Conservation (phyloP, 2,797 vertebrate genomes). For the Rhynchonycteris naso region DNA sequence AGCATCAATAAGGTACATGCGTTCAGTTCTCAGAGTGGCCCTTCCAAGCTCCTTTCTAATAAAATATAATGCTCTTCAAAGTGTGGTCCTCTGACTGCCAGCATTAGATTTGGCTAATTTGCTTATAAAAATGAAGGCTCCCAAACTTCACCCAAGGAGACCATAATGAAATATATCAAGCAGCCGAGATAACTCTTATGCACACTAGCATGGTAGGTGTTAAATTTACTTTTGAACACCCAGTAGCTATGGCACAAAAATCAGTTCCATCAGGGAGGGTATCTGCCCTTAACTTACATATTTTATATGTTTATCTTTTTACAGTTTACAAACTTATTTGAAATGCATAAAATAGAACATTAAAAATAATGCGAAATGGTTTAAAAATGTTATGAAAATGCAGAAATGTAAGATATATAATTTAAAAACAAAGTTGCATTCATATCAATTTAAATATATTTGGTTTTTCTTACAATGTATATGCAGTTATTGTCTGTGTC, state of each 20-base stretch:
- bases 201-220: background rate
- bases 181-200: background rate
- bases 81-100: background rate
- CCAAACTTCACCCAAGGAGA: background rate
- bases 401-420: background rate
- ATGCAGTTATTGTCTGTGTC: background rate
- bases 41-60: background rate
- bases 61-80: background rate
- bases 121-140: constrained; percentile 10
- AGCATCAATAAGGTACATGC: background rate
- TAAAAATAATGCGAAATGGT: background rate
- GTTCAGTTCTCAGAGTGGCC: background rate
- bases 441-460: background rate
- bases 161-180: background rate
- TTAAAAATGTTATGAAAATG: background rate
- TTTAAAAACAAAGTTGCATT: background rate
- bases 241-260: background rate
- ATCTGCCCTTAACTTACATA: background rate
- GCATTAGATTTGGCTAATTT: background rate
- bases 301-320: background rate
- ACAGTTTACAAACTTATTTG: background rate
- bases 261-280: background rate
- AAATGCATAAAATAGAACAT: background rate
- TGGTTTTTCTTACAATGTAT: background rate
- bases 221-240: background rate